phyloP scores from a whole-genome alignment of 2,888 invertebrate genomes.

The Caradrina clavipalpis region DNA sequence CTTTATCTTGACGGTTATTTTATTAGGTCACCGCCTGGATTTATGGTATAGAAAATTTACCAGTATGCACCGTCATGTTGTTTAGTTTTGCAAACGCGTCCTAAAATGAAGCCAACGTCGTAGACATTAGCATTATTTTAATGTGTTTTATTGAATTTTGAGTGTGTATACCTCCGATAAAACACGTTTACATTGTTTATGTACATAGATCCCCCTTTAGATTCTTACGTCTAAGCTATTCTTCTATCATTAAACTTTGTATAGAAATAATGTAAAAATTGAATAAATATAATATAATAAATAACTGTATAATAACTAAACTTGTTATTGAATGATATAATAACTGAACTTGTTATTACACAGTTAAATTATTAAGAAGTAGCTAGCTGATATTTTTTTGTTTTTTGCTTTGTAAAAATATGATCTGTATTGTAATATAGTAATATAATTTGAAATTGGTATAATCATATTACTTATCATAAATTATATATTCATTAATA shows the following conservation, averaged over 20 bases:
- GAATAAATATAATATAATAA: neutral
- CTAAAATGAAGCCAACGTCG: no score
- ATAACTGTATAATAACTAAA: neutral
- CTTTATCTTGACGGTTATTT: no score
- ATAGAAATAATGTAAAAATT: neutral
- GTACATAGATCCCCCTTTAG: conserved; percentile 24
- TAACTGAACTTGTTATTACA: neutral
- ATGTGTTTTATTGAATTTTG: no score
- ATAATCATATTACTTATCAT: neutral
- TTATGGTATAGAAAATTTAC: no score
- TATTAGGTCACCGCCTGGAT: no score
- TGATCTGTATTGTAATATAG: conserved; percentile 54
- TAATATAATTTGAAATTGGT: conserved; percentile 24
- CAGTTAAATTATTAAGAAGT: conserved; percentile 36
- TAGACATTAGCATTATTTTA: no score
- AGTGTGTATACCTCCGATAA: no score
- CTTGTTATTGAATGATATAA: no score
- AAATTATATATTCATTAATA: conserved; percentile 30
- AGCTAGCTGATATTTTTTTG: conserved; percentile 22
- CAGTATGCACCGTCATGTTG: no score
- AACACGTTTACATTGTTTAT: conserved; percentile 13
- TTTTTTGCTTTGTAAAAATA: conserved; percentile 52
- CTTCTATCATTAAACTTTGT: conserved; percentile 16
- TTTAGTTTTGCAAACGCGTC: no score
- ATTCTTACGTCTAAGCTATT: conserved; percentile 30